Percentiles rank a stretch among this genome's conserved stretches.
Evolutionary conservation across 2,888 invertebrate genomes (phyloP).

Genomic region (Dorcus hopei): DNA sequence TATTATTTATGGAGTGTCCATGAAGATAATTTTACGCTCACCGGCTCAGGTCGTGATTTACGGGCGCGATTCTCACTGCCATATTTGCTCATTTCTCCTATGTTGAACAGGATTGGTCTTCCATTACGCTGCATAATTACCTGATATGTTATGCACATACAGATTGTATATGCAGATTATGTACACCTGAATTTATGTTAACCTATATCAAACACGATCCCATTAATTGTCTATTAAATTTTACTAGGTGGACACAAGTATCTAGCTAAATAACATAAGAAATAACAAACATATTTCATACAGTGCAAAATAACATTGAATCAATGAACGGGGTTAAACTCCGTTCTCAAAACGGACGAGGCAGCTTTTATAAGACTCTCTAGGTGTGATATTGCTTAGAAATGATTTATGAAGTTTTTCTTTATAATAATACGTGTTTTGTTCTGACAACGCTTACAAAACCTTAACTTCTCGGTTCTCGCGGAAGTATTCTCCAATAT

Average conservation of each 20-base stretch:
- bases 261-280: not conserved
- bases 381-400: too few relatives aligned
- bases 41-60: slow-evolving; percentile 16
- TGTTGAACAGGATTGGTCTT: slow-evolving; percentile 5
- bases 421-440: too few relatives aligned
- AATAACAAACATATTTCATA: not conserved
- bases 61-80: slow-evolving; percentile 13
- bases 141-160: slow-evolving; percentile 12
- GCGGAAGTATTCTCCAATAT: slow-evolving; percentile 12
- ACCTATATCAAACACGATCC: slow-evolving; percentile 7
- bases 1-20: slow-evolving; percentile 26
- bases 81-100: slow-evolving; percentile 17
- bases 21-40: slow-evolving; percentile 24
- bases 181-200: slow-evolving; percentile 5
- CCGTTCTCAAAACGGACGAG: too few relatives aligned
- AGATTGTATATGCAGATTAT: slow-evolving; percentile 13
- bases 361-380: too few relatives aligned
- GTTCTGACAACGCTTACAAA: too few relatives aligned
- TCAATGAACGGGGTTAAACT: not conserved
- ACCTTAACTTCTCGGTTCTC: too few relatives aligned
- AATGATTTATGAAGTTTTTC: too few relatives aligned
- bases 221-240: slow-evolving; percentile 8
- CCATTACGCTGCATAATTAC: slow-evolving; percentile 10
- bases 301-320: not conserved
- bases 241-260: not conserved